phyloP scores from a whole-genome alignment of 1,140 invertebrate genomes.

The Belonocnema kinseyi region DNA sequence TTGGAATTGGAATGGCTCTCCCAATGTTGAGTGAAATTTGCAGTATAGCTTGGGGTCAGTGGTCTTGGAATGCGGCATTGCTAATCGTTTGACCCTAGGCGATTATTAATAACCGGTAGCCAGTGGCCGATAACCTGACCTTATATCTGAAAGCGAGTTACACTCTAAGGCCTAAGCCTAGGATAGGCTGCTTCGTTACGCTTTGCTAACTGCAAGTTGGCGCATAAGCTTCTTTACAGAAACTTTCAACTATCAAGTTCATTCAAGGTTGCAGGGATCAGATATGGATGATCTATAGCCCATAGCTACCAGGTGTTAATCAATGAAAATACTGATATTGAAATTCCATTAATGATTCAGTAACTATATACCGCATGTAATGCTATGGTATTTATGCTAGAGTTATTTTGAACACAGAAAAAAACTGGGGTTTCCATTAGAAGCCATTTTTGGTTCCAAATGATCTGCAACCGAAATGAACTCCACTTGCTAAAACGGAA shows the following conservation, averaged over 20 bases:
- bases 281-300: not conserved
- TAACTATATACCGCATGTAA: too few relatives aligned
- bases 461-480: too few relatives aligned
- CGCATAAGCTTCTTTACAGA: conserved; percentile 13
- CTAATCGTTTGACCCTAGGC: conserved; percentile 33
- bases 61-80: conserved; percentile 28
- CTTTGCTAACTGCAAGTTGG: conserved; percentile 18
- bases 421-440: too few relatives aligned
- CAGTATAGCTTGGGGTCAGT: not conserved
- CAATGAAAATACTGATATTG: conserved; percentile 1
- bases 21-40: not conserved
- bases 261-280: conserved; percentile 14
- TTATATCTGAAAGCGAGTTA: not conserved
- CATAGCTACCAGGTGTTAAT: not conserved
- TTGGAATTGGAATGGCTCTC: not conserved
- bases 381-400: too few relatives aligned
- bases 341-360: not conserved
- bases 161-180: too few relatives aligned
- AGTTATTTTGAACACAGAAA: too few relatives aligned
- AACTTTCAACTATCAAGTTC: conserved; percentile 24
- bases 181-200: conserved; percentile 3
- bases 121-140: conserved; percentile 37
- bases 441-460: too few relatives aligned
- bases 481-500: too few relatives aligned
- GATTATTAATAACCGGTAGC: conserved; percentile 41